Conservation (phyloP, 2,888 invertebrate species). For the Mimachlamys varia region DNA sequence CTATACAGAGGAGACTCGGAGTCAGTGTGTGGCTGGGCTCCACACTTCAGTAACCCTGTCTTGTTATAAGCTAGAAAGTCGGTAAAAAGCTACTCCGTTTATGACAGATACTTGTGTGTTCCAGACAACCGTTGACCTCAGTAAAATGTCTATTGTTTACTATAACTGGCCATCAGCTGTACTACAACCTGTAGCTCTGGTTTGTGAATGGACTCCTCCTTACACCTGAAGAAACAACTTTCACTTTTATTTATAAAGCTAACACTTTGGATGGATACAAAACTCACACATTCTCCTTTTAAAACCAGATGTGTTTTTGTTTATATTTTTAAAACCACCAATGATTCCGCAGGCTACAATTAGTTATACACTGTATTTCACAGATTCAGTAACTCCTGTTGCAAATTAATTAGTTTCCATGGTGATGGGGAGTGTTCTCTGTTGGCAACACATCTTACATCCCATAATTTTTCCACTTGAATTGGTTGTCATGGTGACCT, state of each 20-base stretch:
- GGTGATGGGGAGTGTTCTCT: not conserved
- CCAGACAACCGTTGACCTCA: not conserved
- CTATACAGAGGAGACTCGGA: not conserved
- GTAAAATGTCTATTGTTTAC: not conserved
- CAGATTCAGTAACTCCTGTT: not conserved
- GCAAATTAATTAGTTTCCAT: not conserved
- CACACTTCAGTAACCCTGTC: not conserved
- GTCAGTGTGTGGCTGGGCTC: not conserved
- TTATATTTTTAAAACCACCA: conserved; percentile 17
- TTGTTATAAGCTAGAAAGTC: not conserved
- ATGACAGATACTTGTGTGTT: too few relatives aligned
- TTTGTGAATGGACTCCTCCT: not conserved
- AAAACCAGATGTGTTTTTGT: conserved; percentile 26
- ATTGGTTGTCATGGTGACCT: not conserved
- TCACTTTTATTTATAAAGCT: not conserved
- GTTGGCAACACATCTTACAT: not conserved
- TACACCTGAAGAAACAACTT: not conserved
- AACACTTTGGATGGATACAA: not conserved
- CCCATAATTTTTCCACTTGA: conserved; percentile 33
- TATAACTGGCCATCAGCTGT: not conserved
- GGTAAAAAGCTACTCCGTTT: not conserved
- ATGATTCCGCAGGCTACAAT: not conserved
- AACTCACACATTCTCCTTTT: not conserved
- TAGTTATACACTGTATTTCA: not conserved
- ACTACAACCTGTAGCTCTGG: not conserved